These are phyloP conservation scores for Catharus minimus DNA, from an alignment of 2,113 vertebrate species.

Conservation along the genomic window DNA sequence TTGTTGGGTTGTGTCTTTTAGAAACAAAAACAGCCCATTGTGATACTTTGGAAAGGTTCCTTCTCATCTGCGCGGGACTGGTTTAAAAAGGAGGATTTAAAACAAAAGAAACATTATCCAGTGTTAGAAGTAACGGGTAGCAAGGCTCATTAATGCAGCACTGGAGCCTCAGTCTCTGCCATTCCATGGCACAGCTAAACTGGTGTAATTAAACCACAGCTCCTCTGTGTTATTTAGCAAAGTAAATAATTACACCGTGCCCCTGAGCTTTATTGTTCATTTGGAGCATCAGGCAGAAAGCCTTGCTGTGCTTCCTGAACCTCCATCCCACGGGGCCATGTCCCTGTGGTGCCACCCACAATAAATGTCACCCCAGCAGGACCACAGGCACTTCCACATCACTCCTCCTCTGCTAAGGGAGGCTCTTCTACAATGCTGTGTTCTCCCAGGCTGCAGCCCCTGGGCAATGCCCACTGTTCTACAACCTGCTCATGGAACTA, in stretches of 20 bases:
- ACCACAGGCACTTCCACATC: not conserved
- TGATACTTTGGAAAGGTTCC: constrained; percentile 31
- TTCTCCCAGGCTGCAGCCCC: not conserved
- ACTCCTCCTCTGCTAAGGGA: not conserved
- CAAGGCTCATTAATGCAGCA: constrained; percentile 40
- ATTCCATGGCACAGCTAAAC: constrained; percentile 45
- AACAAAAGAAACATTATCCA: constrained; percentile 56
- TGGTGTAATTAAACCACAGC: constrained; percentile 55
- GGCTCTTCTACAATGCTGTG: not conserved
- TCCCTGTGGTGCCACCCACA: too few relatives aligned
- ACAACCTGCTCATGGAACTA: not conserved
- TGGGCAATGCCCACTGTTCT: not conserved
- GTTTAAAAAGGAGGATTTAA: constrained; percentile 55
- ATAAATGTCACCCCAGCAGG: not conserved
- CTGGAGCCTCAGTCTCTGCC: constrained; percentile 29
- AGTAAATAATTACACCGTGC: constrained; percentile 63
- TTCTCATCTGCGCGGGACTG: constrained; percentile 29
- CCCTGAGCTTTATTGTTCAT: constrained; percentile 10
- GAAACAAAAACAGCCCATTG: constrained; percentile 12
- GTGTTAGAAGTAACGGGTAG: constrained; percentile 1
- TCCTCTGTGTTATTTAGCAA: constrained; percentile 62
- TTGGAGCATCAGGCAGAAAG: not conserved
- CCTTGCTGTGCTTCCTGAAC: not conserved
- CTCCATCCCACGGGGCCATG: not conserved
- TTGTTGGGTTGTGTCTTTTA: constrained; percentile 32